Conservation (phyloP, 1,140 invertebrate species). For the Cyrtorhinus lividipennis region DNA sequence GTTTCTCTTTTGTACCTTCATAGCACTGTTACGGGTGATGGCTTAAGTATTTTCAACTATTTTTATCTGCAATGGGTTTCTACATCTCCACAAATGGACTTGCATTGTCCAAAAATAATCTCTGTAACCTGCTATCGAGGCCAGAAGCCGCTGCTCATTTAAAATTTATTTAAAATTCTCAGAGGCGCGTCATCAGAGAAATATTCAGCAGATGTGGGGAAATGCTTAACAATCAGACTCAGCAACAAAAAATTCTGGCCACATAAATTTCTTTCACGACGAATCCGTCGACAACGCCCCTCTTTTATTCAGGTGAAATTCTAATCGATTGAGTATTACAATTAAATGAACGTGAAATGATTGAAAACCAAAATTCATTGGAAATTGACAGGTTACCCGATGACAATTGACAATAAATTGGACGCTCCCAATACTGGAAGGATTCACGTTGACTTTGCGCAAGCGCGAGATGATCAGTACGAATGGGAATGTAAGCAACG, state of each 20-base stretch:
- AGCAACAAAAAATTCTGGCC: conserved; percentile 94
- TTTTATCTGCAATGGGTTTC: no score
- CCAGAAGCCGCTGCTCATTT: no score
- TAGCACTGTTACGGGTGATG: no score
- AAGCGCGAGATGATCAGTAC: conserved; percentile 84
- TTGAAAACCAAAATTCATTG: no score
- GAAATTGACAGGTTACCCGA: conserved; percentile 72
- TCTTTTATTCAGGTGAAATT: conserved; percentile 56
- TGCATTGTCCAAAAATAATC: no score
- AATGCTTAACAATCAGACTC: conserved; percentile 75
- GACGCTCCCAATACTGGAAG: conserved; percentile 70
- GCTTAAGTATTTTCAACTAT: no score
- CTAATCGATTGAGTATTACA: no score
- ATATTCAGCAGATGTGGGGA: conserved; percentile 83
- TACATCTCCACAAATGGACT: no score
- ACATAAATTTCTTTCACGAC: conserved; percentile 79
- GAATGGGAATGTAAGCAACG: conserved; percentile 81
- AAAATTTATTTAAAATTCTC: no score
- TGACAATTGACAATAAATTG: conserved; percentile 64
- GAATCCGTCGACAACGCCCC: conserved; percentile 76
- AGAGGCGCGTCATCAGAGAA: conserved; percentile 76
- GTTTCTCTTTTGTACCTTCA: no score
- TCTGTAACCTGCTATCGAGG: no score
- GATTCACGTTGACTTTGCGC: conserved; percentile 89
- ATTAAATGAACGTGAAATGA: no score